Base-by-base conservation (phyloP, 2,888 invertebrate genomes). In the Keiferia lycopersicella region DNA sequence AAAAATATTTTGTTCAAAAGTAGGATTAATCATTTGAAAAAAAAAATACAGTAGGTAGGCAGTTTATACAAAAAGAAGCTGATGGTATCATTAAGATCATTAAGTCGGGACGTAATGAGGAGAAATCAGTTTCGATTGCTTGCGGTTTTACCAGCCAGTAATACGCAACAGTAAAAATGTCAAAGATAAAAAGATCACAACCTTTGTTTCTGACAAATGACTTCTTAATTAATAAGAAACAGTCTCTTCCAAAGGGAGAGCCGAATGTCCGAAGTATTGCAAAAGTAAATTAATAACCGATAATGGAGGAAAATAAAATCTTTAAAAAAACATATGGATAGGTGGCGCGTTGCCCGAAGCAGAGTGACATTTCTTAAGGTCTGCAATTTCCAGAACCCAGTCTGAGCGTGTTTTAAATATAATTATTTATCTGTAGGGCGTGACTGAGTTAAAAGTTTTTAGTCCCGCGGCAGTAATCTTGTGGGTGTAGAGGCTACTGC, bases 401-500 rank as follows among this genome's bases (percentile, higher is more conserved):
- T 75, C 74, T 67, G 68, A 62, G 50, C 61, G 30, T 39, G 41
- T 69, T 75, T 78, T 73, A 72, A 73, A 69, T 59, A 70, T 80
- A 81, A 81, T 82, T 78, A 76, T 68, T 58, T 45, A 60, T 63
- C 69, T 64, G 69, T 69, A 70, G 70, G 73, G 69, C 68, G 74
- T 71, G 57, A 60, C 64, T 8, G 57, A 57, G 68, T 70, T 67
- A 73, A 73, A 71, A 71, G 63, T 67, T 64, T 66, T 62, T 66
- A 64, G 73, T 76, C 77, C 67, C 67, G 62, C 73, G 79, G 80
- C 71, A 66, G 69, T 71, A 83, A 83, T 83, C 78, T 80, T 72
- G 69, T 74, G 76, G 74, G 65, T 63, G 64, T 57, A 14, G 34
- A 8, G 62, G 78, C 81, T 81, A 79, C 82, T 57, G 63, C 50